Base-by-base conservation (phyloP, 2,888 invertebrate species). In the Melanotus villosus region DNA sequence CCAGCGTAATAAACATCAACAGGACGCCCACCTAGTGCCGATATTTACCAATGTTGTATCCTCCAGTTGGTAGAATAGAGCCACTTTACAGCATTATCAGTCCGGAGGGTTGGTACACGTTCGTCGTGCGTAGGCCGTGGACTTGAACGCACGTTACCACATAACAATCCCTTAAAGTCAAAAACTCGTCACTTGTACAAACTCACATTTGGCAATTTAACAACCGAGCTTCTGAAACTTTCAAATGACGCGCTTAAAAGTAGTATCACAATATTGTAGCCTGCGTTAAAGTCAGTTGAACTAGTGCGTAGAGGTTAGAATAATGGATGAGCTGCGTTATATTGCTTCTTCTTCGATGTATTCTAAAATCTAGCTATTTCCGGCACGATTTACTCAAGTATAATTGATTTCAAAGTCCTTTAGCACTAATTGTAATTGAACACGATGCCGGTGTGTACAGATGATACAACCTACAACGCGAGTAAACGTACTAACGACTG, bases 291-390 rank as follows among this genome's bases (percentile, higher is more conserved):
- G 19, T 19, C 43, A 50, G 47, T 50, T 50, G 21, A 58, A 38
- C 23, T 58, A 41, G 41, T 47, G 47, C 30, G 30, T 36, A 69
- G 65, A 73, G 73, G 74, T 74, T 74, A 74, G 71, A 65, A 74
- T 63, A 50, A 52, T 71, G 70, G 70, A 70, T 70, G 72, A 72
- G 70, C 70, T 68, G 65, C 43, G 43, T 43, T 68, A 73, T 73
- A 73, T 73, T 73, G 70, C 70, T 71, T 66, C 38, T 62, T 19
- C 41, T 71, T 72, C 70, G 72, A 70, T 72, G 72, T 19, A 43
- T 19, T 43, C 9, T 9, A 19, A 43, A 43, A n/a, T 10, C 19
- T 43, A 43, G 43, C 19, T 43, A 19, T 43, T 6, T 19, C 43
- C 43, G 43, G 43, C 19, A 9, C 19, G 16, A 18, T 43, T 43